A percentile compares a stretch with the other conserved stretches of the same genome.
phyloP scores from a whole-genome alignment of 2,113 vertebrate genomes.

The Canis aureus region DNA sequence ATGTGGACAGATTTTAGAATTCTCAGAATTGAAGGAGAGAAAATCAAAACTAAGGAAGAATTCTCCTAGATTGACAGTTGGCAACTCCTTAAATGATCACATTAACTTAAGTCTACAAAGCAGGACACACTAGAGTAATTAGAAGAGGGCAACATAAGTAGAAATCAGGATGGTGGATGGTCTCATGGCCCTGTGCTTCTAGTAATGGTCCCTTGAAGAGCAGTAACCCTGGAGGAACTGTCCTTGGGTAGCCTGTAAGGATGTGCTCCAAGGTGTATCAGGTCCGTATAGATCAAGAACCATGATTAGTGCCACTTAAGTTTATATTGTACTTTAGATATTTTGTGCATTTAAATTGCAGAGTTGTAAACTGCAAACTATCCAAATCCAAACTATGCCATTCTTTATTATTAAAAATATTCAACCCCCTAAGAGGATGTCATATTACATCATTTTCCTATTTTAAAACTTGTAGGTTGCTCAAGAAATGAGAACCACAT shows the following conservation, averaged over 20 bases:
- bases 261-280: slow-evolving; percentile 85
- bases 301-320: slow-evolving; percentile 84
- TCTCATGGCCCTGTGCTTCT: neutral
- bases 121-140: slow-evolving; percentile 4
- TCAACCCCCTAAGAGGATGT: slow-evolving; percentile 47
- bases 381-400: slow-evolving; percentile 46
- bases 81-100: slow-evolving; percentile 57
- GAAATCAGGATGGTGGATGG: neutral
- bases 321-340: slow-evolving; percentile 85
- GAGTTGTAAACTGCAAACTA: slow-evolving; percentile 35
- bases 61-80: neutral
- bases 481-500: slow-evolving; percentile 21
- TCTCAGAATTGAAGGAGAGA: neutral
- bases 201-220: slow-evolving; percentile 55
- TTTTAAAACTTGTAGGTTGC: slow-evolving; percentile 56
- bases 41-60: slow-evolving; percentile 28
- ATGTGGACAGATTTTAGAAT: slow-evolving; percentile 4
- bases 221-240: slow-evolving; percentile 53
- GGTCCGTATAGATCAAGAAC: slow-evolving; percentile 81
- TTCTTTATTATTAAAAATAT: slow-evolving; percentile 55
- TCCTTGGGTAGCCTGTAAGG: slow-evolving; percentile 79
- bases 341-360: slow-evolving; percentile 83
- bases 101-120: slow-evolving; percentile 50
- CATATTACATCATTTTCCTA: slow-evolving; percentile 53
- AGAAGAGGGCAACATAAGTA: neutral